Evolutionary conservation across 2,113 vertebrate genomes (phyloP).

Genomic region (Semnopithecus entellus): DNA sequence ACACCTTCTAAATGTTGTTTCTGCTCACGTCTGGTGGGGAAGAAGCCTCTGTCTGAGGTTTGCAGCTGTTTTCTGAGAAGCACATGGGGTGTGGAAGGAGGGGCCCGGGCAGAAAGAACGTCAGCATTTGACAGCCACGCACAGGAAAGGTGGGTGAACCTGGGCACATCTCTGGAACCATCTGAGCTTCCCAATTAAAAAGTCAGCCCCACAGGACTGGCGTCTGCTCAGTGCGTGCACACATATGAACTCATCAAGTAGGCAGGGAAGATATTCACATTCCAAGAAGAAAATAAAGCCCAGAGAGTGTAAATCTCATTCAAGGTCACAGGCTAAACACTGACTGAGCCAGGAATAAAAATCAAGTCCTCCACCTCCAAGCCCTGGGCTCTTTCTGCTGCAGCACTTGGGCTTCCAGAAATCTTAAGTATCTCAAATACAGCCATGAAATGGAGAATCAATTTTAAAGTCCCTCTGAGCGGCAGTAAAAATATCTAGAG

Average conservation of each 20-base stretch:
- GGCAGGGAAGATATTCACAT: accelerated
- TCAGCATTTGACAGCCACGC: accelerated
- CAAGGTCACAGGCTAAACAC: background rate
- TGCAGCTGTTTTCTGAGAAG: accelerated
- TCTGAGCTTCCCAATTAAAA: accelerated
- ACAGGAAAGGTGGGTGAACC: accelerated
- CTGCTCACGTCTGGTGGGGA: background rate
- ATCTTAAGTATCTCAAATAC: accelerated
- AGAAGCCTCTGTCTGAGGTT: background rate
- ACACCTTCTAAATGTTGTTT: accelerated
- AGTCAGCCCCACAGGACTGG: accelerated
- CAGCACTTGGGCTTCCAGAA: accelerated
- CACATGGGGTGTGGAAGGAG: accelerated
- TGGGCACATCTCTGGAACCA: accelerated
- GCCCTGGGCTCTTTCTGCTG: background rate
- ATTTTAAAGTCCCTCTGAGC: background rate
- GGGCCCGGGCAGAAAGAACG: accelerated
- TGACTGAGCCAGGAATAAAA: background rate
- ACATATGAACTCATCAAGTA: accelerated
- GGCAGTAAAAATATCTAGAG: accelerated
- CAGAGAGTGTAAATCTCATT: accelerated
- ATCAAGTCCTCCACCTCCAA: accelerated
- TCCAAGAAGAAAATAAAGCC: background rate
- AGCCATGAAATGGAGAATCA: accelerated
- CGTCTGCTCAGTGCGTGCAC: accelerated